A percentile compares a stretch with the other conserved stretches of the same genome.
Conservation (phyloP, 2,797 vertebrate species). For the Oophaga sylvatica region DNA sequence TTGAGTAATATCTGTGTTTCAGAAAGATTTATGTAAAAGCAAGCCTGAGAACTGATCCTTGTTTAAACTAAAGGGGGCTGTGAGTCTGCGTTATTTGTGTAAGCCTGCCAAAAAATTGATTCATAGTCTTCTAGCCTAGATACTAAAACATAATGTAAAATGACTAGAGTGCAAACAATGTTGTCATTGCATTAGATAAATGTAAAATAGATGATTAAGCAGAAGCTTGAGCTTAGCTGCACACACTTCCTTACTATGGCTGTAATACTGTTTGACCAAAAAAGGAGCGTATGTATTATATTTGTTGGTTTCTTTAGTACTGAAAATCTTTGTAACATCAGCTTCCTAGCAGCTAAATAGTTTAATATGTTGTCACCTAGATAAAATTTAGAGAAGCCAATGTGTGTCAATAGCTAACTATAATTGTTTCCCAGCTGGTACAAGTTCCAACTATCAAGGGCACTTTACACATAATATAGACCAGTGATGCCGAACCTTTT, state of each 20-base stretch:
- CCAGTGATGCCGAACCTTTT: too few relatives aligned
- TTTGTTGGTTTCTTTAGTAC: neutral
- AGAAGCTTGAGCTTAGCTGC: neutral
- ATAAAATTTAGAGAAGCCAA: neutral
- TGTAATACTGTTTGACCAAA: neutral
- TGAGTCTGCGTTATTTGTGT: constrained; percentile 45
- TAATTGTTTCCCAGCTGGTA: neutral
- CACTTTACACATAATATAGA: neutral
- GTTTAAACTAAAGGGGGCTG: constrained; percentile 46
- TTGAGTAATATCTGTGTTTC: constrained; percentile 64
- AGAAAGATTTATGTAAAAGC: constrained; percentile 65
- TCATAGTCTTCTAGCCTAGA: constrained; percentile 29
- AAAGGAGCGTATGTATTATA: neutral
- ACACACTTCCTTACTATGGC: neutral
- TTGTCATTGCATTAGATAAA: constrained; percentile 52
- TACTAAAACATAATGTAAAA: constrained; percentile 39
- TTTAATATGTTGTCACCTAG: neutral
- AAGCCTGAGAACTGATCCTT: constrained; percentile 35
- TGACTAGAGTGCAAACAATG: constrained; percentile 48
- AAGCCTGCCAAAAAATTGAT: constrained; percentile 47
- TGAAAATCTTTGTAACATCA: neutral
- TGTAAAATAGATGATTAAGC: constrained; percentile 41
- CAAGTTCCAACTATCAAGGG: neutral
- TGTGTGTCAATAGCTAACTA: neutral
- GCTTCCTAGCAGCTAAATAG: neutral